Evolutionary conservation across 2,797 vertebrate species (phyloP), one percentile per base, ranked within the genome.

Genomic region (Rhinogobio ventralis): DNA sequence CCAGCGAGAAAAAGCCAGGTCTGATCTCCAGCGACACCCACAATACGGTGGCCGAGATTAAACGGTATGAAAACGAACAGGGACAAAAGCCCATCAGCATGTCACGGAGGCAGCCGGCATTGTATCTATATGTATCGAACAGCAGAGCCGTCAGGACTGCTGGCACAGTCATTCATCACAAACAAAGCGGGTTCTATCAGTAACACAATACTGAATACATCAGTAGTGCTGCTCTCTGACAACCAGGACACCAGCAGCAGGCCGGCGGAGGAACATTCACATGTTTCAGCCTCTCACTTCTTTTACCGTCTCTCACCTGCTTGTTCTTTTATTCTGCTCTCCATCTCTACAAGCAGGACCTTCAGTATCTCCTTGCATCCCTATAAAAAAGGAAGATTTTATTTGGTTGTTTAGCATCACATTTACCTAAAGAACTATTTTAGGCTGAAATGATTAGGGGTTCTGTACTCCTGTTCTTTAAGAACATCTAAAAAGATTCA

Each of bases 151-250:
- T 95, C 95, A 95, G 86, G 88, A 91, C 91, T 88, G 88, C 91
- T 94, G 95, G 95, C 95, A 95, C 93, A 90, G 92, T 94, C 95
- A 96, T 95, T 96, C 95, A 95, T 95, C 94, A 95, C 93, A 87
- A 93, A 94, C 93, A 95, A 94, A 94, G 93, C 93, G 93, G 93
- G 91, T 92, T 91, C 94, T 94, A 95, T 95, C 95, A 95, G 91
- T 79, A 19, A 90, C 92, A 95, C 93, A 90, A 90, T 88, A 87
- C 64, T 77, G 84, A 92, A 91, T 80, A 91, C 87, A 80, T 88
- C 91, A 87, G 87, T 81, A 45, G 85, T 85, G 92, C 93, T 93
- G 81, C 81, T 84, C 93, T 93, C 93, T 95, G 94, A 95, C 95
- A 95, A 92, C 86, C 88, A 75, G 89, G 92, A 95, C 94, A 94